Base-by-base conservation (phyloP, 92 coral and sea anemone genomes). In the Paragorgia papillata region DNA sequence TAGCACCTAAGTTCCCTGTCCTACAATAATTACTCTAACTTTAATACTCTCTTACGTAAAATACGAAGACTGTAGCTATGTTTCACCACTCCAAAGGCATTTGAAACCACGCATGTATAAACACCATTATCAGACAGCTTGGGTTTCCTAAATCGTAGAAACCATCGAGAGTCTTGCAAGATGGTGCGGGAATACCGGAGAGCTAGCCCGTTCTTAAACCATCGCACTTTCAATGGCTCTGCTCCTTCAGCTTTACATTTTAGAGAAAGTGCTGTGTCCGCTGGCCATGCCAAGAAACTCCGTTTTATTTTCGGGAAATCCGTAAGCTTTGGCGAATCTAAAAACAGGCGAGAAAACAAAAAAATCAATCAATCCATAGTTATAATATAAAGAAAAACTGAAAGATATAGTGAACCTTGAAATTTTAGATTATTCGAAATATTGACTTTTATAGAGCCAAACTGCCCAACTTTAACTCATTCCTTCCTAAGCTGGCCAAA, bases 71-170 rank as follows among this genome's bases (percentile, higher is more conserved):
- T 68, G 75, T 68, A 68, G 50, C 26, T 48, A 49, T 49, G 78
- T 26, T 71, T 55, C 9, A 35, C 51, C 51, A 13, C 25, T 29
- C 78, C 78, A 54, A 14, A 55, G 15, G 33, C 78, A 54, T 71
- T 71, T 5, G 64, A 53, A 14, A 71, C 78, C 50, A 55, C 65
- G 64, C 78, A 71, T 17, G 64, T 71, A 22, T 71, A 71, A 58
- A 55, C 31, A n/a, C 78, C 78, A 32, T 25, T 55, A 34, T 71
- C 78, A 3, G 50, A 31, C 30, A 54, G 17, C 27, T 71, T 28
- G 1, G 78, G 62, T 19, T 20, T 55, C 14, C 64, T 57, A 7
- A 71, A 54, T 33, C 58, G 57, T 58, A 71, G 35, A 53, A 33
- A 53, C 78, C 78, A 53, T 34, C 0, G 53, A 1, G 26, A 30